Base-by-base conservation (phyloP, 2,113 vertebrate species). In the Zeus faber region DNA sequence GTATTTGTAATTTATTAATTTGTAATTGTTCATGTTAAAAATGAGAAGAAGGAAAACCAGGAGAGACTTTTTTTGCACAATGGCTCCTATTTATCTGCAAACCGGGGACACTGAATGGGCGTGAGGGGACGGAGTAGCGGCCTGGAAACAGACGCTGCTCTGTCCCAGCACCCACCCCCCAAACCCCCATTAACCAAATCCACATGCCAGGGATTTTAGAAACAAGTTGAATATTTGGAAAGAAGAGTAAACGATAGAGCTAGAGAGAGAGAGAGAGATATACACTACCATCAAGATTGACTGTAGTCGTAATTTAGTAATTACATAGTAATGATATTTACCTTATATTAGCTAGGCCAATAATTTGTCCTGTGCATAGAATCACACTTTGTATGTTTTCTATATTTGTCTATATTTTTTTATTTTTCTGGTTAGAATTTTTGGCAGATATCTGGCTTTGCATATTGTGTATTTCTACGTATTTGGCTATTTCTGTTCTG, bases 171-270 rank as follows among this genome's bases (percentile, higher is more conserved):
- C 44, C 48, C 67, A 44, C 40, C 64, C 60, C 43, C 58, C 68
- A 33, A 55, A 21, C 65, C 70, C 62, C 55, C 75, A 66, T 58
- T 80, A 83, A 87, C 77, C 58, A 76, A 63, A 62, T 67, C 76
- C 82, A 86, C 74, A 85, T 85, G 84, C 67, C 53, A 17, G 16
- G 69, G 62, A 56, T 65, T 67, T 53, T n/a, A 49, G 62, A 54
- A 64, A 46, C 65, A 31, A n/a, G n/a, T n/a, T n/a, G n/a, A n/a
- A n/a, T n/a, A n/a, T n/a, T n/a, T n/a, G n/a, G n/a, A 24, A 63
- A 49, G 21, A 61, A 55, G 51, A 68, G 60, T 51, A 40, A 21
- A 25, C 55, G 80, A 82, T 76, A 54, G 67, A 76, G 63, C 79
- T 71, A 65, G 61, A 49, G 48, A n/a, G n/a, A n/a, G n/a, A n/a